Evolutionary conservation across 2,888 invertebrate species (phyloP), one percentile per base, ranked within the genome.

Genomic region (Pelosia muscerda): DNA sequence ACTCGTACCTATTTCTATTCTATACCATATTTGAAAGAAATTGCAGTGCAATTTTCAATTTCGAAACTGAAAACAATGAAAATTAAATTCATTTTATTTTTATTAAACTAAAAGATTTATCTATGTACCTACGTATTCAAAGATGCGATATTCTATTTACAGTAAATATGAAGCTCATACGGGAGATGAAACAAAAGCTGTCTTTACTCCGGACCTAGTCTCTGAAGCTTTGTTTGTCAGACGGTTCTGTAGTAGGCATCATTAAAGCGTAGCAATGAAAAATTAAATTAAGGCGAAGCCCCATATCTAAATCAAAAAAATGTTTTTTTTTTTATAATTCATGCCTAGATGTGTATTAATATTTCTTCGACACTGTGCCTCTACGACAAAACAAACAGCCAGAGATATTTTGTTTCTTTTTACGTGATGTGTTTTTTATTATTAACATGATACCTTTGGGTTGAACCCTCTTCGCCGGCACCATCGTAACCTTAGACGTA

Each of bases 341-440:
- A 15, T 15, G 15, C 42, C 4, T 42, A 19, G 8, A 2, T 8
- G n/a, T n/a, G n/a, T 49, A 49, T 49, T 49, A 49, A 49, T 49
- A 49, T 49, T n/a, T 49, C 42, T 49, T 49, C 49, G n/a, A n/a
- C n/a, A 49, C 49, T 49, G 19, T 9, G n/a, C 49, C n/a, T 49
- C 19, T n/a, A 49, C n/a, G 49, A 49, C 49, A n/a, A 49, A 49
- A 49, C 9, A 49, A 19, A 49, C 49, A n/a, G 49, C 49, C 49
- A n/a, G 13, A 15, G 15, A 55, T 55, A 26, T 55, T 55, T 55
- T 25, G 25, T 55, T 25, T 55, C 25, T 55, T 55, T 13, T 55
- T 26, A 55, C 23, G 55, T 54, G 25, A 25, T 55, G 15, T 55
- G 55, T 25, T 55, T 55, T 55, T 55, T 55, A 55, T 55, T 25